Base-by-base conservation (phyloP, 2,113 vertebrate species). In the Siniperca knerii region DNA sequence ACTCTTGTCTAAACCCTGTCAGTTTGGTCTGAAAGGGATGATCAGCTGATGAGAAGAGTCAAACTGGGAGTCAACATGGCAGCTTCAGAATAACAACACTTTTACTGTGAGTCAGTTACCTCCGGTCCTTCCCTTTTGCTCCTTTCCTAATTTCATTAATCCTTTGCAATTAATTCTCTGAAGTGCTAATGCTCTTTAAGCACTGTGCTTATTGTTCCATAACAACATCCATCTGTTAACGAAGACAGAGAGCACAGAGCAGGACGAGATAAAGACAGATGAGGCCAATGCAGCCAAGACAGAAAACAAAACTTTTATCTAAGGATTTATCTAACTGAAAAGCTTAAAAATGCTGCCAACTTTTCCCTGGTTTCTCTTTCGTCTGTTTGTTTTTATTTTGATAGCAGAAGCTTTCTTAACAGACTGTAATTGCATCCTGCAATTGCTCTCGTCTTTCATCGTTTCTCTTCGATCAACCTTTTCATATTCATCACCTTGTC, bases 231-330 rank as follows among this genome's bases (percentile, higher is more conserved):
- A 58, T 66, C 70, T 67, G 50, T 81, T 58, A 40, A 37, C 3
- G 0, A 9, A 21, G 42, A 62, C 21, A 23, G 33, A 62, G 35
- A 15, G 52, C 54, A 21, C 8, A 0, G 9, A 68, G n/a, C 65
- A 25, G 6, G 15, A 75, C 69, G 23, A 82, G 54, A 69, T 42
- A 42, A 70, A 70, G 40, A 65, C 78, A 71, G 29, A 71, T 42
- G 37, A 78, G 66, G 8, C 20, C 11, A 8, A 11, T 58, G 55
- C 42, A 50, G 20, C 40, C 13, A 21, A 60, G 68, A 33, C 69
- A 3, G 42, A 54, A 37, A 21, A 6, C 23, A 44, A 57, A 74
- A 65, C 16, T 29, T 29, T 29, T 29, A 29, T 29, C 29, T 29
- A 7, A 70, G 16, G 55, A 44, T 70, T 77, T 46, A 62, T 70